A percentile compares a stretch with the other conserved stretches of the same genome.
Evolutionary conservation across 2,888 invertebrate genomes (phyloP).

Genomic region (Neuroscelio doddi): DNA sequence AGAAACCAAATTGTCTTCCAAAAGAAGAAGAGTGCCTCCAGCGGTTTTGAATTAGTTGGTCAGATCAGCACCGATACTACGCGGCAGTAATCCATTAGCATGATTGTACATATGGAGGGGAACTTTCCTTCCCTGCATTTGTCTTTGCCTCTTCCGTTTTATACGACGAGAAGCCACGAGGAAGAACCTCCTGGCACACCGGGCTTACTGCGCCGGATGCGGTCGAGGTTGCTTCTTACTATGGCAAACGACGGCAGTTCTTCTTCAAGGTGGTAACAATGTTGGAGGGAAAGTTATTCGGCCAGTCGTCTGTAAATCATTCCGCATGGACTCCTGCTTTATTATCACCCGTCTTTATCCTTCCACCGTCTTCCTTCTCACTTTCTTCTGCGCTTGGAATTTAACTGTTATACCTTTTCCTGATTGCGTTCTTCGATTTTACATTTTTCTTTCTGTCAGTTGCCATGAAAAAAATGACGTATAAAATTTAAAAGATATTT

Average conservation of each 20-base stretch:
- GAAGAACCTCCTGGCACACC: constrained; percentile 17
- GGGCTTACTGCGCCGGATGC: constrained; percentile 35
- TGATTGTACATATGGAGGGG: constrained; percentile 51
- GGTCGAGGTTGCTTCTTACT: not conserved
- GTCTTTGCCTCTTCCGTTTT: constrained; percentile 35
- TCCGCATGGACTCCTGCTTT: constrained; percentile 61
- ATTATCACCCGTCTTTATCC: constrained; percentile 36
- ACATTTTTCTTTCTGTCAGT: constrained; percentile 19
- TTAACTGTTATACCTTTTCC: constrained; percentile 26
- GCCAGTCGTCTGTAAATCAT: constrained; percentile 66
- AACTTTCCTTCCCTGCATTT: constrained; percentile 23
- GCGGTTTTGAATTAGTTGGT: constrained; percentile 53
- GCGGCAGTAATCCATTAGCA: constrained; percentile 61
- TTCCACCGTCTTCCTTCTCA: constrained; percentile 15
- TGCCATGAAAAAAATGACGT: constrained; percentile 3
- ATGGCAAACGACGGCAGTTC: constrained; percentile 23
- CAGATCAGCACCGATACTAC: constrained; percentile 55
- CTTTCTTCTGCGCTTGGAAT: constrained; percentile 18
- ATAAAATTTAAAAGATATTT: not conserved
- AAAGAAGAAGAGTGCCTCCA: constrained; percentile 45
- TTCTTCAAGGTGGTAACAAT: constrained; percentile 64
- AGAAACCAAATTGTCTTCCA: constrained; percentile 3
- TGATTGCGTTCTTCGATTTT: constrained; percentile 29
- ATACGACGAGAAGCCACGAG: constrained; percentile 14
- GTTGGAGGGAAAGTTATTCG: constrained; percentile 68